Conservation (phyloP, 2,888 invertebrate species). For the Xylota segnis region DNA sequence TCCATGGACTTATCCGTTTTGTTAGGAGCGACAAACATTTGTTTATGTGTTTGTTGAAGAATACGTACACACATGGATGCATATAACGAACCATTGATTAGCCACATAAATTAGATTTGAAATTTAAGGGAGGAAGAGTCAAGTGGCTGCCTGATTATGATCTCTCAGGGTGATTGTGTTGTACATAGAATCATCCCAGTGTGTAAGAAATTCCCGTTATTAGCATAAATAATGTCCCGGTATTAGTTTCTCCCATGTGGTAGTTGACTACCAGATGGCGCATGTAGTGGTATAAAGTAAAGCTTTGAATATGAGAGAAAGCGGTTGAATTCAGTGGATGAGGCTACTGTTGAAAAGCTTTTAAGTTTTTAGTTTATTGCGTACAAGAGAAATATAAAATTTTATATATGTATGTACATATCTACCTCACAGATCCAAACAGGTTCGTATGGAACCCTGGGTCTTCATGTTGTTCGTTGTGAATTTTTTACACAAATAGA, state of each 20-base stretch:
- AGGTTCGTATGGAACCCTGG: no score
- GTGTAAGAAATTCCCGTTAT: background rate
- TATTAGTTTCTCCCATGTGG: background rate
- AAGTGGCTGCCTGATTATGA: constrained; percentile 2
- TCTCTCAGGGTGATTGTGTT: constrained; percentile 3
- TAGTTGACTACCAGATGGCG: constrained; percentile 9
- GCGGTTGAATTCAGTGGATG: background rate
- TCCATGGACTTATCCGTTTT: background rate
- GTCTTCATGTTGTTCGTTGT: no score
- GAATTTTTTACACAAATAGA: no score
- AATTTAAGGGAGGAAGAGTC: background rate
- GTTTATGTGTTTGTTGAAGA: background rate
- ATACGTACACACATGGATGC: background rate
- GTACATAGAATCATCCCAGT: background rate
- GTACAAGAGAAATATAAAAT: no score
- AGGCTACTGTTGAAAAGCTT: background rate
- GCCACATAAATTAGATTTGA: background rate
- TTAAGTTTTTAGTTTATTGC: background rate
- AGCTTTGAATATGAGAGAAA: background rate
- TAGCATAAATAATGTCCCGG: constrained; percentile 19
- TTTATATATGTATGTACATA: no score
- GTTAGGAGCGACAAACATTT: background rate
- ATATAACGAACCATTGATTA: background rate
- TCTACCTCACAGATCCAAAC: no score
- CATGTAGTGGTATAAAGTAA: no score